Evolutionary conservation across 2,113 vertebrate genomes (phyloP).

Genomic region (Pionites leucogaster): DNA sequence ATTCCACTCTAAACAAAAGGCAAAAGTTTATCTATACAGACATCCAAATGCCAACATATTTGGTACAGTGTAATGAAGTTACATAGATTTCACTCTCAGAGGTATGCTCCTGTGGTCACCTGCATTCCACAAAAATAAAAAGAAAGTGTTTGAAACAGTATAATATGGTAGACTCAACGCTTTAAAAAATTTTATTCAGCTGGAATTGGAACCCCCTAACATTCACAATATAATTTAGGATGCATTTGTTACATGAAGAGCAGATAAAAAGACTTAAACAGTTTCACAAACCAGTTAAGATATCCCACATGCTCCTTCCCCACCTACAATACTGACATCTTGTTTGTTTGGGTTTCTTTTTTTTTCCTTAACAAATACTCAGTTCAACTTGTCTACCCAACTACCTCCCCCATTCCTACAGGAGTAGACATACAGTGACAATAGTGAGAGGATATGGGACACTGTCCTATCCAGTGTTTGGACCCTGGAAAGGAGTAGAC

Average conservation of each 20-base stretch:
- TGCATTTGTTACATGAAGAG: constrained; percentile 75
- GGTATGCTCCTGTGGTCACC: constrained; percentile 63
- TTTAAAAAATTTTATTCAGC: constrained; percentile 71
- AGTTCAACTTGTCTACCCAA: constrained; percentile 39
- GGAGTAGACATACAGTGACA: constrained; percentile 54
- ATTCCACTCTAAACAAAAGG: constrained; percentile 64
- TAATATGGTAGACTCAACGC: constrained; percentile 60
- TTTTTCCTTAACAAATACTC: constrained; percentile 23
- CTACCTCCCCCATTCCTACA: constrained; percentile 21
- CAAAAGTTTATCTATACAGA: constrained; percentile 52
- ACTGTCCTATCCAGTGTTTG: constrained; percentile 63
- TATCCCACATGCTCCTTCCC: constrained; percentile 70
- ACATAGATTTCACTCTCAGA: constrained; percentile 51
- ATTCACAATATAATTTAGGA: constrained; percentile 79
- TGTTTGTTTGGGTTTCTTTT: not conserved
- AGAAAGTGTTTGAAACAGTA: constrained; percentile 50
- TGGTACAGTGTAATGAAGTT: constrained; percentile 67
- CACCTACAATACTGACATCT: constrained; percentile 72
- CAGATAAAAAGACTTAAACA: constrained; percentile 71
- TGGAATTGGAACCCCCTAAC: constrained; percentile 74
- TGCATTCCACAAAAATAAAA: constrained; percentile 58
- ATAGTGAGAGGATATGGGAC: constrained; percentile 60
- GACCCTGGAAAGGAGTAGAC: constrained; percentile 68
- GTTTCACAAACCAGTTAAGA: constrained; percentile 70
- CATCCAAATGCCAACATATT: constrained; percentile 52